Conservation (phyloP, 2,888 invertebrate species). For the Synanthedon vespiformis region DNA sequence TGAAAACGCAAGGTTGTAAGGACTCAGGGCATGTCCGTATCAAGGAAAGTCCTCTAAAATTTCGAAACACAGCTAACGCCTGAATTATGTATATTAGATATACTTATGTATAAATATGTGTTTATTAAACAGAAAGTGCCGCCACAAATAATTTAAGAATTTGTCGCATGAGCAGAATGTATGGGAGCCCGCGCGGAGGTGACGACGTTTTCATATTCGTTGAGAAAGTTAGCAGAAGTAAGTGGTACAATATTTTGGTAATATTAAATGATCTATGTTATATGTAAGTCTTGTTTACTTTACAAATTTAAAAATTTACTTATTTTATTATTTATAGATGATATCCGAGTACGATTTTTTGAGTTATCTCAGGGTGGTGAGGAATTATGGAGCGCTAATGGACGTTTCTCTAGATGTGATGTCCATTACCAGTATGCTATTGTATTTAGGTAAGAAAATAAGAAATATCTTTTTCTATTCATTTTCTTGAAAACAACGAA, state of each 20-base stretch:
- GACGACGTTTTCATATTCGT: slow-evolving; percentile 86
- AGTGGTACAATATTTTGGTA: slow-evolving; percentile 29
- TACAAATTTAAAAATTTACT: background rate
- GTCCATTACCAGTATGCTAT: slow-evolving; percentile 94
- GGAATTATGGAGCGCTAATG: slow-evolving; percentile 78
- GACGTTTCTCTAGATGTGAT: slow-evolving; percentile 82
- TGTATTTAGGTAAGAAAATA: slow-evolving; percentile 72
- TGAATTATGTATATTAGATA: too few species aligned
- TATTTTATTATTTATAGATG: slow-evolving; percentile 70
- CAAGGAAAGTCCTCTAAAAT: too few species aligned
- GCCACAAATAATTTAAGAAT: slow-evolving; percentile 87
- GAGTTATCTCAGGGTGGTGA: slow-evolving; percentile 76
- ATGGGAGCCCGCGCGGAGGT: slow-evolving; percentile 78
- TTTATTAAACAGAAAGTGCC: slow-evolving; percentile 75
- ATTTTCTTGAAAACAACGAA: too few species aligned
- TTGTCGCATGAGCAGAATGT: slow-evolving; percentile 77
- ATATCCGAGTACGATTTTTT: slow-evolving; percentile 86
- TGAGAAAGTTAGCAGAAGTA: slow-evolving; percentile 89
- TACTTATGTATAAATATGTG: too few species aligned
- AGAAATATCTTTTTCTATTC: too few species aligned
- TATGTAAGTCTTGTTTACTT: background rate
- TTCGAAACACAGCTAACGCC: too few species aligned
- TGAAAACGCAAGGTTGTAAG: too few species aligned
- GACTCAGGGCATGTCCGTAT: too few species aligned
- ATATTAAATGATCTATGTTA: background rate